Conservation (phyloP, 1,140 invertebrate species). For the Micrasema longulum region DNA sequence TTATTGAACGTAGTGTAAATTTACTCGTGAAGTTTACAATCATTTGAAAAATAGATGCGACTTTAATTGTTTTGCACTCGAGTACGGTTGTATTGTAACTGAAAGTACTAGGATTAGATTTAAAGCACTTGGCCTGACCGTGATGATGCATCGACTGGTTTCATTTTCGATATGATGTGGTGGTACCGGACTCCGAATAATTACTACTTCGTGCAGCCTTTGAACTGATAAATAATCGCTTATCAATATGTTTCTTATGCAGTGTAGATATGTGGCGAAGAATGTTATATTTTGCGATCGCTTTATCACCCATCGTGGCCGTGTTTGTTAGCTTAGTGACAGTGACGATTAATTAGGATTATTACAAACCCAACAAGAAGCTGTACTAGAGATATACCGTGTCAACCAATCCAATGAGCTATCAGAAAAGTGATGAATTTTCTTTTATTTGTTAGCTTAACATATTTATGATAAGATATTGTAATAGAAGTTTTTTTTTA, state of each 20-base stretch:
- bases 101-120: no score
- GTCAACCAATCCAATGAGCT: neutral
- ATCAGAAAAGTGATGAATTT: no score
- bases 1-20: neutral
- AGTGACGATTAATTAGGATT: constrained; percentile 4
- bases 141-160: constrained; percentile 1
- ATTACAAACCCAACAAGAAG: neutral
- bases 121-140: neutral
- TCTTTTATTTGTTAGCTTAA: no score
- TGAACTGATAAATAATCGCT: constrained; percentile 37
- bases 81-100: no score
- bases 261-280: neutral
- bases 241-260: constrained; percentile 21
- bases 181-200: no score
- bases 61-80: no score
- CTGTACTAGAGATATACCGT: neutral
- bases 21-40: no score
- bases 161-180: constrained; percentile 18
- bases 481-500: no score
- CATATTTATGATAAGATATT: no score
- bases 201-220: constrained; percentile 25
- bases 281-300: constrained; percentile 25
- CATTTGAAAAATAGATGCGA: no score
- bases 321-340: neutral
- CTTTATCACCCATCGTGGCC: constrained; percentile 7